Conservation (phyloP, 2,113 vertebrate genomes). For the Andinoacara biseriatus region DNA sequence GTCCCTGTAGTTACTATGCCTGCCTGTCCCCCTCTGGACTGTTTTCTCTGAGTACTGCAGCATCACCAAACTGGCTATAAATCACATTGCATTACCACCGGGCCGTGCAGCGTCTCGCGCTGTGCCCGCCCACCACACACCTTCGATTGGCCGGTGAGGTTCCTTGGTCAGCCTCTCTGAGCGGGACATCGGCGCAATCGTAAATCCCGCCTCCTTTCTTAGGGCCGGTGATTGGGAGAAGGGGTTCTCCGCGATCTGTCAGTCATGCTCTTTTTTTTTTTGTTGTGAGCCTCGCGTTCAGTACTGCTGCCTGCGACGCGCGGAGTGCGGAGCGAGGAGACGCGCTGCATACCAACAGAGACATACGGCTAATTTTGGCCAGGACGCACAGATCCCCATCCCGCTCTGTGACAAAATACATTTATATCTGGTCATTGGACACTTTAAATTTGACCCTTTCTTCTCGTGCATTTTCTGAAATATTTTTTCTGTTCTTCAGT, state of each 20-base stretch:
- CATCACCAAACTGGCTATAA: constrained; percentile 77
- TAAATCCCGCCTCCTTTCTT: constrained; percentile 68
- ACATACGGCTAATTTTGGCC: constrained; percentile 44
- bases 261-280: constrained; percentile 62
- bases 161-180: constrained; percentile 49
- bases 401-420: constrained; percentile 16
- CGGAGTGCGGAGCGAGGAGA: constrained; percentile 71
- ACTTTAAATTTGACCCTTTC: constrained; percentile 14
- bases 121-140: constrained; percentile 54
- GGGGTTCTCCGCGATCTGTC: constrained; percentile 73
- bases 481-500: constrained; percentile 18
- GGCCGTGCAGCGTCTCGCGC: constrained; percentile 49
- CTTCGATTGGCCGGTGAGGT: constrained; percentile 61
- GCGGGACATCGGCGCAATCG: constrained; percentile 40
- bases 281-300: constrained; percentile 64
- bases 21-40: constrained; percentile 60
- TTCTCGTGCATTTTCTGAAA: constrained; percentile 10
- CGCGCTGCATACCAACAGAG: constrained; percentile 79
- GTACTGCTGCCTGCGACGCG: constrained; percentile 74
- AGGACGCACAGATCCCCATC: constrained; percentile 49
- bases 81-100: constrained; percentile 80
- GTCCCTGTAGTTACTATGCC: constrained; percentile 57
- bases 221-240: constrained; percentile 70
- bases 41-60: constrained; percentile 78
- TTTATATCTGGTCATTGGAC: constrained; percentile 36